Percentiles rank a stretch among this genome's conserved stretches.
These are phyloP conservation scores for Zingel zingel DNA, from an alignment of 2,113 vertebrate genomes.

Conservation along the genomic window DNA sequence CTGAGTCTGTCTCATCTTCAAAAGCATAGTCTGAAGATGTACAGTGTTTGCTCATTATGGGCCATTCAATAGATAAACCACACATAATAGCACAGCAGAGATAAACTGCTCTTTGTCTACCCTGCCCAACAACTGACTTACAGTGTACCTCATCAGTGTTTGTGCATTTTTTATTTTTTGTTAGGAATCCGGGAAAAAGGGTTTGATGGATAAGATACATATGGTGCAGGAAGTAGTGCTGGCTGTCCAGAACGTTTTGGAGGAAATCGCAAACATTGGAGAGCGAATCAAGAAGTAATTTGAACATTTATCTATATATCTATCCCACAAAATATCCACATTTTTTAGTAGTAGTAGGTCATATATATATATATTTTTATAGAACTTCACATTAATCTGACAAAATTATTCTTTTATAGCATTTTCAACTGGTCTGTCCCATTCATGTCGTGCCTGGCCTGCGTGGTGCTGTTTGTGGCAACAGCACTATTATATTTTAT, in stretches of 20 bases:
- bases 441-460: slow-evolving; percentile 91
- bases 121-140: slow-evolving; percentile 73
- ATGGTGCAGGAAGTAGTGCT: slow-evolving; percentile 98
- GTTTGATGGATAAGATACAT: slow-evolving; percentile 95
- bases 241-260: slow-evolving; percentile 91
- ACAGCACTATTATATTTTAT: slow-evolving; percentile 88
- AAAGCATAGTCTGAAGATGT: slow-evolving; percentile 76
- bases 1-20: slow-evolving; percentile 79
- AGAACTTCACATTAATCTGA: neutral
- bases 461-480: slow-evolving; percentile 85
- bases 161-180: slow-evolving; percentile 57
- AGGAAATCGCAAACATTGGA: slow-evolving; percentile 92
- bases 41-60: slow-evolving; percentile 82
- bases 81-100: slow-evolving; percentile 76
- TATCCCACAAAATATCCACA: neutral
- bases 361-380: neutral
- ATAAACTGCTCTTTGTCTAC: slow-evolving; percentile 80
- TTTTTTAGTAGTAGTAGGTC: neutral
- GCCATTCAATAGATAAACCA: slow-evolving; percentile 84
- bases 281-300: slow-evolving; percentile 98
- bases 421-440: slow-evolving; percentile 97
- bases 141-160: slow-evolving; percentile 73
- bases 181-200: slow-evolving; percentile 94
- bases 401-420: slow-evolving; percentile 77
- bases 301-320: slow-evolving; percentile 7